These are phyloP conservation scores for Apodemia duryi DNA, from an alignment of 2,888 invertebrate species.

Conservation along the genomic window DNA sequence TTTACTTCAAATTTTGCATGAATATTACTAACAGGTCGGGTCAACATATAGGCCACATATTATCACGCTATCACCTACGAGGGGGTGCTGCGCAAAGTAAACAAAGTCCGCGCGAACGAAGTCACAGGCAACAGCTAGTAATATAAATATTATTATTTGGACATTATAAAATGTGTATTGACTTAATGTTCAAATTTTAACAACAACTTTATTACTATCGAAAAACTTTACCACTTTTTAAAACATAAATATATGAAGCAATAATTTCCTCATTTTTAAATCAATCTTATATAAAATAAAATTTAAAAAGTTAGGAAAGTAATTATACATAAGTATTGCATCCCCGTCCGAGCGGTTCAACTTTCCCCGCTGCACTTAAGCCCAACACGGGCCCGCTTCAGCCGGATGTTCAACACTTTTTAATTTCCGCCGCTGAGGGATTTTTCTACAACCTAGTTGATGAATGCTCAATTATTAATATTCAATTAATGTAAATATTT, in stretches of 20 bases:
- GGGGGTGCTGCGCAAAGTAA: too few species aligned
- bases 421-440: constrained; percentile 71
- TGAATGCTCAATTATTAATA: constrained; percentile 72
- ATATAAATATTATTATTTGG: too few species aligned
- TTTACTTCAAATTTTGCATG: too few species aligned
- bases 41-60: too few species aligned
- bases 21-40: too few species aligned
- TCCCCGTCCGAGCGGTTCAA: constrained; percentile 41
- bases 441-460: constrained; percentile 65
- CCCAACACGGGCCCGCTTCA: constrained; percentile 46
- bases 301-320: constrained; percentile 7
- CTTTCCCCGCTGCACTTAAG: constrained; percentile 64
- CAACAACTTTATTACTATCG: too few species aligned
- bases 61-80: too few species aligned
- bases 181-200: too few species aligned
- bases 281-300: neutral
- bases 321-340: constrained; percentile 13
- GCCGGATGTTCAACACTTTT: constrained; percentile 67
- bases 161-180: too few species aligned
- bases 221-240: too few species aligned
- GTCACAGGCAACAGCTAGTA: too few species aligned
- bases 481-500: constrained; percentile 73
- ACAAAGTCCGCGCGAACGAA: too few species aligned
- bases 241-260: neutral
- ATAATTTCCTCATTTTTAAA: neutral